phyloP scores from a whole-genome alignment of 2,888 invertebrate species.

The Callimorpha dominula region DNA sequence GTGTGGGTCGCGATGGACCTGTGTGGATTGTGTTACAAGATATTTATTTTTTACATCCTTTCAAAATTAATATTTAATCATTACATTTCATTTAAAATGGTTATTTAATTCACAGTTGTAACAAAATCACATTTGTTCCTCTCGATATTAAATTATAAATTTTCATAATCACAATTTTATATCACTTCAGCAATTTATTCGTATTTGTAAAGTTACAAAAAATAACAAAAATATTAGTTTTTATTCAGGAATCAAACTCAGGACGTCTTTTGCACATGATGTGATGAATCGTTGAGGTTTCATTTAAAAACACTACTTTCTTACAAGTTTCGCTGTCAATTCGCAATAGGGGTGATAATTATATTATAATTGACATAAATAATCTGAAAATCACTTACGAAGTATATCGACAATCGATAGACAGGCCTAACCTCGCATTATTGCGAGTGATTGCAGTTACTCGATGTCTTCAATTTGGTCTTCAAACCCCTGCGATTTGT shows the following conservation, averaged over 20 bases:
- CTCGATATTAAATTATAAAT: conserved; percentile 45
- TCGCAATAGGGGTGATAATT: background rate
- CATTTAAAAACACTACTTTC: background rate
- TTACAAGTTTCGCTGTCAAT: background rate
- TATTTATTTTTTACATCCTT: no score
- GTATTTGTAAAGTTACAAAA: conserved; percentile 12
- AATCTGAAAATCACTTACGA: no score
- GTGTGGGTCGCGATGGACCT: conserved; percentile 36
- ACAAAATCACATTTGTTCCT: conserved; percentile 41
- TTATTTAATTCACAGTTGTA: background rate
- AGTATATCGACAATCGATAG: no score
- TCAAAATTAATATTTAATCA: background rate
- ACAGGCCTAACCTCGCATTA: no score
- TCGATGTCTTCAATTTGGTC: no score
- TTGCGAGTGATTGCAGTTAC: no score
- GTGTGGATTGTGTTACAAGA: conserved; percentile 12
- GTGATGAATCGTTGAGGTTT: conserved; percentile 1
- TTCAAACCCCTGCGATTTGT: background rate
- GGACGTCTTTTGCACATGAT: background rate
- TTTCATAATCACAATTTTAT: conserved; percentile 58
- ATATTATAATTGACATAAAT: no score
- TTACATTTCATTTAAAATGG: background rate
- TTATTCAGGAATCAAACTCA: conserved; percentile 5
- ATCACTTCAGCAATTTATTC: conserved; percentile 38
- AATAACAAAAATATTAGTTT: background rate